Conservation (phyloP, 2,797 vertebrate species). For the Rhinogobio ventralis region DNA sequence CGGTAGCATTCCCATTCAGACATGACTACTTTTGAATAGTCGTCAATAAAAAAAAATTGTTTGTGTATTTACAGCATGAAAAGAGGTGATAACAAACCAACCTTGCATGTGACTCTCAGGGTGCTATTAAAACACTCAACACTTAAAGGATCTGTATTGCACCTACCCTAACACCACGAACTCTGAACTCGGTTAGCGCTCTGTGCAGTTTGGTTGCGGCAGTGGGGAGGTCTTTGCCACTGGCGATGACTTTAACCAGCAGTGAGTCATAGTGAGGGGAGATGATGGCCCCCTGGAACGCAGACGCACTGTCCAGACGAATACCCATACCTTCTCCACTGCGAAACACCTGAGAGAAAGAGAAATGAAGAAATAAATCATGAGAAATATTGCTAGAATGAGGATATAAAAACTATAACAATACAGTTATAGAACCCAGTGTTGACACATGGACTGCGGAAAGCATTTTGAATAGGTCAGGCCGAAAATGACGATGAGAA, state of each 20-base stretch:
- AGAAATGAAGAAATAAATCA: neutral
- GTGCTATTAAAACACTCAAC: neutral
- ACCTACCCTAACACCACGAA: slow-evolving; percentile 92
- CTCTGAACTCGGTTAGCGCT: slow-evolving; percentile 91
- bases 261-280: slow-evolving; percentile 95
- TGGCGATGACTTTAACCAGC: slow-evolving; percentile 95
- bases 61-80: neutral
- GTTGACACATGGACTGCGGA: neutral
- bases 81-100: neutral
- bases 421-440: neutral
- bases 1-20: neutral
- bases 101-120: neutral
- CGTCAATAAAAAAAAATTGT: neutral
- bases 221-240: slow-evolving; percentile 87
- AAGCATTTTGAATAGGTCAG: neutral
- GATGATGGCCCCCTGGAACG: slow-evolving; percentile 92
- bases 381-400: neutral
- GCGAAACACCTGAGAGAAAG: slow-evolving; percentile 85
- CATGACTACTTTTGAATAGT: neutral
- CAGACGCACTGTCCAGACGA: slow-evolving; percentile 92
- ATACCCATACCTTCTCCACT: slow-evolving; percentile 97
- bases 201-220: slow-evolving; percentile 93
- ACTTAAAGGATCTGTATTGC: neutral
- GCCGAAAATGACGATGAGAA: neutral
- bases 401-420: neutral